Evolutionary conservation across 2,888 invertebrate genomes (phyloP).

Genomic region (Dryadula phaetusa): DNA sequence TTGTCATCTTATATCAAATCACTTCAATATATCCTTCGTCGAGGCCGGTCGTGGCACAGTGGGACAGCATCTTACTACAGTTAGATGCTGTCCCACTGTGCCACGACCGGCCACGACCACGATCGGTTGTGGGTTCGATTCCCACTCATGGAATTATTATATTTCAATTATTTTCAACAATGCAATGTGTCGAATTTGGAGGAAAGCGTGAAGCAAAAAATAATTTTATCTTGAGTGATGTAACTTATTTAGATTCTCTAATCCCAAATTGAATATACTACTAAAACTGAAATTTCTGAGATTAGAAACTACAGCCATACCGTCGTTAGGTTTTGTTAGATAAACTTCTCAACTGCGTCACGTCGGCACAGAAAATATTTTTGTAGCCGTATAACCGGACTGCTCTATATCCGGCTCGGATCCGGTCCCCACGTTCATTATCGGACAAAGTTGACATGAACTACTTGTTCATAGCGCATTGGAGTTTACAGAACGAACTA

Average conservation of each 20-base stretch:
- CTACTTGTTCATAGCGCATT: constrained; percentile 36
- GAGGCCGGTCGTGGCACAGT: too few relatives aligned
- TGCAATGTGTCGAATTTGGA: too few relatives aligned
- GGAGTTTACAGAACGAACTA: constrained; percentile 31
- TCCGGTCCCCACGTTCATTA: constrained; percentile 39
- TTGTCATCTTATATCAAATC: neutral
- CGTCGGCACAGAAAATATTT: constrained; percentile 29
- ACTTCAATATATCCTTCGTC: neutral
- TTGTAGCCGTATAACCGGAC: constrained; percentile 32
- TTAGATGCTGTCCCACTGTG: too few relatives aligned
- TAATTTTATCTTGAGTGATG: too few relatives aligned
- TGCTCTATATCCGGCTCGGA: constrained; percentile 29
- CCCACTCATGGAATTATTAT: too few relatives aligned
- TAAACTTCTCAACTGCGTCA: neutral
- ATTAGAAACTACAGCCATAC: neutral
- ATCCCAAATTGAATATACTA: neutral
- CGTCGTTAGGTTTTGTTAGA: neutral
- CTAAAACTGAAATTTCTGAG: neutral
- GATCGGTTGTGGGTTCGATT: too few relatives aligned
- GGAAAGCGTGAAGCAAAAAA: too few relatives aligned
- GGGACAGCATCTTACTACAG: too few relatives aligned
- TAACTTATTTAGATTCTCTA: neutral
- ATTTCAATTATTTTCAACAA: too few relatives aligned
- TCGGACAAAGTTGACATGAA: constrained; percentile 43
- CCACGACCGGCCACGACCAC: too few relatives aligned